Evolutionary conservation across 2,113 vertebrate species (phyloP).

Genomic region (Epinephelus fuscoguttatus): DNA sequence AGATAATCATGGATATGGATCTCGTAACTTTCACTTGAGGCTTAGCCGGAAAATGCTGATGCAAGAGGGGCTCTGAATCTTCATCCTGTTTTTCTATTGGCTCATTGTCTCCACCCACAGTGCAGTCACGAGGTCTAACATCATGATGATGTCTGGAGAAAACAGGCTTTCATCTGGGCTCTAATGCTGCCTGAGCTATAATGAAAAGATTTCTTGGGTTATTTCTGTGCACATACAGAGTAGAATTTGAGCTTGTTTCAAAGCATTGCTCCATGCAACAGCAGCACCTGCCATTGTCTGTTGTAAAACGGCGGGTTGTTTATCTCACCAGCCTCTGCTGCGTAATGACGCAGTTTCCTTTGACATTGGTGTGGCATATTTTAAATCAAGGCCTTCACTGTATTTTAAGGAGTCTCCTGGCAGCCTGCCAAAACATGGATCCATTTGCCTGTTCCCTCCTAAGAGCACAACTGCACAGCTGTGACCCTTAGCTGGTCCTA

Average conservation of each 20-base stretch:
- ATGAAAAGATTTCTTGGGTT: slow-evolving; percentile 55
- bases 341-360: slow-evolving; percentile 67
- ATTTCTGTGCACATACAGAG: slow-evolving; percentile 60
- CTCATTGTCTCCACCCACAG: slow-evolving; percentile 75
- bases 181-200: slow-evolving; percentile 61
- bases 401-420: slow-evolving; percentile 81
- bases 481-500: slow-evolving; percentile 72
- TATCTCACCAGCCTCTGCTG: slow-evolving; percentile 53
- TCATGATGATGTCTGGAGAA: slow-evolving; percentile 74
- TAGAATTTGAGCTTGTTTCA: slow-evolving; percentile 50
- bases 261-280: slow-evolving; percentile 45
- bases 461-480: slow-evolving; percentile 78
- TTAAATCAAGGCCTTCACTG: slow-evolving; percentile 73
- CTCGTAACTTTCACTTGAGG: slow-evolving; percentile 70
- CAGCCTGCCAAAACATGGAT: slow-evolving; percentile 71
- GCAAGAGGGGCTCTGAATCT: slow-evolving; percentile 63
- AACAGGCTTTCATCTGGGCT: slow-evolving; percentile 71
- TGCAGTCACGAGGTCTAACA: slow-evolving; percentile 71
- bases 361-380: slow-evolving; percentile 73
- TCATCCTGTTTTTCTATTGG: slow-evolving; percentile 67
- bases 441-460: slow-evolving; percentile 64
- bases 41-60: slow-evolving; percentile 73
- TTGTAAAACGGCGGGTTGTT: slow-evolving; percentile 54
- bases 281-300: slow-evolving; percentile 70
- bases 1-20: slow-evolving; percentile 70